Conservation (phyloP, 1,140 invertebrate genomes). For the Cheumatopsyche charites region DNA sequence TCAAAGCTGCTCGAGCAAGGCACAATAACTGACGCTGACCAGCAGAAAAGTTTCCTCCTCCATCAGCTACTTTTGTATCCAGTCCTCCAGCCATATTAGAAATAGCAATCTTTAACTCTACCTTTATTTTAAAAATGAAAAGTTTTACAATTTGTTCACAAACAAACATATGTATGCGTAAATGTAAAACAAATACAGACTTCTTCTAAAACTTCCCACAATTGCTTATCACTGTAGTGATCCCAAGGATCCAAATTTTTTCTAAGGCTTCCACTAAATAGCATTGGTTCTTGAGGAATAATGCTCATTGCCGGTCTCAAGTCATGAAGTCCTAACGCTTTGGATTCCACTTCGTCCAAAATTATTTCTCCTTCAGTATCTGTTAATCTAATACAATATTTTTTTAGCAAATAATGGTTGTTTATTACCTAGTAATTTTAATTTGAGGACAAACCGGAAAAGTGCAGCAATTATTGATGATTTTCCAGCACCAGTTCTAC, state of each 20-base stretch:
- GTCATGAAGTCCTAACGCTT: conserved; percentile 63
- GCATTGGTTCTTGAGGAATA: conserved; percentile 74
- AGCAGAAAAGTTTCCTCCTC: conserved; percentile 75
- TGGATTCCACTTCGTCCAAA: conserved; percentile 66
- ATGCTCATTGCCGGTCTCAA: conserved; percentile 70
- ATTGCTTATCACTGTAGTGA: conserved; percentile 62
- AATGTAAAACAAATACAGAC: conserved; percentile 52
- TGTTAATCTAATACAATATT: conserved; percentile 53
- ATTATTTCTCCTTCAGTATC: conserved; percentile 58
- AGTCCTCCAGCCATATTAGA: conserved; percentile 59
- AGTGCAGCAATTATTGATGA: conserved; percentile 73
- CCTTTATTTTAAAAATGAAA: conserved; percentile 44
- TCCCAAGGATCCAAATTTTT: conserved; percentile 75
- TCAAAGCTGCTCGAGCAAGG: conserved; percentile 75
- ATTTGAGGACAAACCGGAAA: conserved; percentile 59
- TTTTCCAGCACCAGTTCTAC: conserved; percentile 75
- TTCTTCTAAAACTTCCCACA: conserved; percentile 78
- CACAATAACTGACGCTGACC: conserved; percentile 82
- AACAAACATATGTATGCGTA: conserved; percentile 5
- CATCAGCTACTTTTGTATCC: conserved; percentile 70
- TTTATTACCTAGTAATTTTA: background rate
- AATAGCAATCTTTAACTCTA: conserved; percentile 65
- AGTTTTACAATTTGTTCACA: too few species aligned
- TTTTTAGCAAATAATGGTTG: background rate
- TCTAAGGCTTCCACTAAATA: conserved; percentile 70